Evolutionary conservation across 1,140 invertebrate genomes (phyloP), one percentile per base, ranked within the genome.

Genomic region (Pachyrhynchus sulphureomaculatus): DNA sequence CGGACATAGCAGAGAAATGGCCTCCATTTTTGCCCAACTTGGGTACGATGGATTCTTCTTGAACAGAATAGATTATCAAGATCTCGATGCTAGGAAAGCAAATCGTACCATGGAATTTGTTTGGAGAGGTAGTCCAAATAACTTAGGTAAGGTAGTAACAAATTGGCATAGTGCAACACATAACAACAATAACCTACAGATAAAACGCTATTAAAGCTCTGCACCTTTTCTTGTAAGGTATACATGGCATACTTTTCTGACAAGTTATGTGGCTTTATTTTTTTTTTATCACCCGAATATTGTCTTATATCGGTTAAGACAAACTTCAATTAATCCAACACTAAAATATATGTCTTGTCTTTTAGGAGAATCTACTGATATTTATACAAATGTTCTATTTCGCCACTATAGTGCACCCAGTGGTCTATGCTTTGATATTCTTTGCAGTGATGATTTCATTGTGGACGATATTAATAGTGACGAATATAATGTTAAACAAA

Each of bases 391-490:
- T 0, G 80, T 86, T 0, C 70, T 92, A 2, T 91, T 83, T 72
- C 91, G 92, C 64, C 84, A 81, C 4, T 96, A 96, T 73, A 81
- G 80, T 0, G 86, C 93, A 12, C 93, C 93, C 0, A 80, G 83
- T 2, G 92, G 91, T 0, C 96, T 93, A 76, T 96, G 93, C 72
- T 97, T 94, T 73, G 83, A 24, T 90, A 88, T 73, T 74, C 69
- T 33, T 5, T 59, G 56, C 20, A 33, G 1, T 24, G 88, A 90
- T 74, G 83, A 87, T 34, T 83, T 86, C 0, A 79, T 86, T 18
- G 78, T 81, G 10, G 80, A 83, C 42, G 79, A 83, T 62, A 49
- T 66, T 5, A 70, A 75, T 42, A 75, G 77, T 49, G 76, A 79
- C 23, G 79, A 77, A 6, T 82, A 80, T 59, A 84, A 84, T 64